A percentile compares a stretch with the other conserved stretches of the same genome.
Conservation (phyloP, 1,140 invertebrate genomes). For the Sitodiplosis mosellana region DNA sequence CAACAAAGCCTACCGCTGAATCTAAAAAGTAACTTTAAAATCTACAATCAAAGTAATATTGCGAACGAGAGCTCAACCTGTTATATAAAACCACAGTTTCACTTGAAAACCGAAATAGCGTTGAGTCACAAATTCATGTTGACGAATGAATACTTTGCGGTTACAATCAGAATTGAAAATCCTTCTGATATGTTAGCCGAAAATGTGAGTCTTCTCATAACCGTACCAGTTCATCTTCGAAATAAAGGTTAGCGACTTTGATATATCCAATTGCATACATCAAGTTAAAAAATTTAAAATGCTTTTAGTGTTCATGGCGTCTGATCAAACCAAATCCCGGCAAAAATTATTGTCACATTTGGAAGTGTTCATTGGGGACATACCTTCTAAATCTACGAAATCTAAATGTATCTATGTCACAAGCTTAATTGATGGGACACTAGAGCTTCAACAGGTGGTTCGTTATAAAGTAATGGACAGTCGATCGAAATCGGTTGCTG, state of each 20-base stretch:
- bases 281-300: neutral
- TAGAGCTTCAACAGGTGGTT: conserved; percentile 18
- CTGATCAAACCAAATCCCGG: conserved; percentile 14
- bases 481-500: conserved; percentile 1
- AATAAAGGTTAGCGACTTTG: conserved; percentile 20
- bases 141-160: conserved; percentile 23
- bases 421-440: conserved; percentile 17
- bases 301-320: conserved; percentile 20
- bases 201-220: conserved; percentile 20
- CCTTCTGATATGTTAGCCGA: conserved; percentile 19
- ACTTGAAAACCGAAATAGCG: conserved; percentile 21
- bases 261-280: neutral
- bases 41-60: conserved; percentile 18
- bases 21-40: conserved; percentile 13
- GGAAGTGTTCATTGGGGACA: conserved; percentile 21
- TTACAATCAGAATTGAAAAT: conserved; percentile 18
- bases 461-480: conserved; percentile 16
- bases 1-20: conserved; percentile 13
- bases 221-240: conserved; percentile 13
- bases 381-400: conserved; percentile 16
- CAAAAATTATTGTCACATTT: conserved; percentile 21
- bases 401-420: conserved; percentile 20
- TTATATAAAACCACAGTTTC: conserved; percentile 25
- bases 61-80: conserved; percentile 20
- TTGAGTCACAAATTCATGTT: conserved; percentile 17